phyloP scores from a whole-genome alignment of 2,797 vertebrate species.

The Oryzias dopingdopingensis region DNA sequence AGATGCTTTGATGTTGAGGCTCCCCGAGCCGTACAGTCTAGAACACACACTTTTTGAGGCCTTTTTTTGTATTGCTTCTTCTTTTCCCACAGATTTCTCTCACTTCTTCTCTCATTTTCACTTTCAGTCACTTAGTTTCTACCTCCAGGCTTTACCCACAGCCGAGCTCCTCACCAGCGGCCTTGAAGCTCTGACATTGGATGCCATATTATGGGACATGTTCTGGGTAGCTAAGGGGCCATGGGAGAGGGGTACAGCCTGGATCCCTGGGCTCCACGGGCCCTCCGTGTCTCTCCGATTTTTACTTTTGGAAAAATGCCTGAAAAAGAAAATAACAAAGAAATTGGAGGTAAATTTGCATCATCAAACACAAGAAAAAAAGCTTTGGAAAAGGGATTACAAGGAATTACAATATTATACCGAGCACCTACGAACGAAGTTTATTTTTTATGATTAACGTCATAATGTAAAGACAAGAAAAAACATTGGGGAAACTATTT shows the following conservation, averaged over 20 bases:
- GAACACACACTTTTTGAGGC: conserved; percentile 9
- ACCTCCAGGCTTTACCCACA: not conserved
- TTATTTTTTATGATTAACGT: no score
- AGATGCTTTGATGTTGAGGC: conserved; percentile 52
- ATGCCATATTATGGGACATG: conserved; percentile 60
- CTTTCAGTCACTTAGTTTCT: not conserved
- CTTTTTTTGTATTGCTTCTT: conserved; percentile 14
- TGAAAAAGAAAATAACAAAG: conserved; percentile 44
- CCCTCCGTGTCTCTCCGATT: conserved; percentile 72
- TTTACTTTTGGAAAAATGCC: conserved; percentile 87
- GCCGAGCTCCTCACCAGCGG: conserved; percentile 50
- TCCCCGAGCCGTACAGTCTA: conserved; percentile 31
- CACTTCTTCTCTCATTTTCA: not conserved
- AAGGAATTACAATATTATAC: no score
- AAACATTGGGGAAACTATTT: no score
- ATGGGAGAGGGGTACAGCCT: conserved; percentile 69
- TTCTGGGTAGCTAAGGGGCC: conserved; percentile 62
- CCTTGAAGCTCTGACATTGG: conserved; percentile 50
- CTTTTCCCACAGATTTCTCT: conserved; percentile 8
- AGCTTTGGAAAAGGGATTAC: no score
- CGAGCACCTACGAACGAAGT: no score
- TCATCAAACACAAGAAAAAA: no score
- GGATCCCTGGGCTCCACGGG: conserved; percentile 78
- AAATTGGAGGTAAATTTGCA: no score
- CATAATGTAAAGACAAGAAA: no score